phyloP scores from a whole-genome alignment of 2,113 vertebrate species.

The Trogon melanurus region DNA sequence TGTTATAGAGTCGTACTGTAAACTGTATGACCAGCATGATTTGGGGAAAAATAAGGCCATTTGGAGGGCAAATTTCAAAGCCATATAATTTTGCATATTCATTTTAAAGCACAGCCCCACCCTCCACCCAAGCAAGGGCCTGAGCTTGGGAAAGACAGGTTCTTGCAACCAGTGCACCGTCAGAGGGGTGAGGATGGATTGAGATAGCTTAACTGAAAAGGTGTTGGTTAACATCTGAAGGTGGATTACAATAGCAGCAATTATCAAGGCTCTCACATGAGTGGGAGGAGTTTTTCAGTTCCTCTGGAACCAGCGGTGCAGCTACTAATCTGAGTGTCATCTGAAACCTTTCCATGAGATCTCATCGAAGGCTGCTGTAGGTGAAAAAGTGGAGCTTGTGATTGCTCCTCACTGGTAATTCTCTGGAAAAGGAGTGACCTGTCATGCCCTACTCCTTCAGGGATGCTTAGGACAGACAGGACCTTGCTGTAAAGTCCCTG shows the following conservation, averaged over 20 bases:
- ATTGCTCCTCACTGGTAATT: neutral
- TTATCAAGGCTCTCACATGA: neutral
- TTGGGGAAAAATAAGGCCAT: neutral
- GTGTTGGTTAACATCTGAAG: neutral
- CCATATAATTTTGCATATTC: neutral
- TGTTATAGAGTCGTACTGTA: neutral
- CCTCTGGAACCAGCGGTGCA: neutral
- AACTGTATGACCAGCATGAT: neutral
- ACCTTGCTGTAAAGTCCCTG: neutral
- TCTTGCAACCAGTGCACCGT: neutral
- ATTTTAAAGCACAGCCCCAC: neutral
- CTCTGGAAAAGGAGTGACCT: neutral
- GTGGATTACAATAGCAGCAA: neutral
- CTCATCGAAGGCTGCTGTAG: neutral
- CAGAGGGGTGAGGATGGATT: neutral
- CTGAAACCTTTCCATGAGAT: neutral
- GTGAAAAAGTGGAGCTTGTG: neutral
- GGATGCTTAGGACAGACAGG: neutral
- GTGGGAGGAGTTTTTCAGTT: neutral
- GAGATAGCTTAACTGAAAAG: neutral
- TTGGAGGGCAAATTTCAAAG: neutral
- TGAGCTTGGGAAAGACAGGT: neutral
- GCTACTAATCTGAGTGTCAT: neutral
- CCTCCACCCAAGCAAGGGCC: neutral
- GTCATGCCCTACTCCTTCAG: neutral